Base-by-base conservation (phyloP, 2,113 vertebrate genomes). In the Eurypyga helias region DNA sequence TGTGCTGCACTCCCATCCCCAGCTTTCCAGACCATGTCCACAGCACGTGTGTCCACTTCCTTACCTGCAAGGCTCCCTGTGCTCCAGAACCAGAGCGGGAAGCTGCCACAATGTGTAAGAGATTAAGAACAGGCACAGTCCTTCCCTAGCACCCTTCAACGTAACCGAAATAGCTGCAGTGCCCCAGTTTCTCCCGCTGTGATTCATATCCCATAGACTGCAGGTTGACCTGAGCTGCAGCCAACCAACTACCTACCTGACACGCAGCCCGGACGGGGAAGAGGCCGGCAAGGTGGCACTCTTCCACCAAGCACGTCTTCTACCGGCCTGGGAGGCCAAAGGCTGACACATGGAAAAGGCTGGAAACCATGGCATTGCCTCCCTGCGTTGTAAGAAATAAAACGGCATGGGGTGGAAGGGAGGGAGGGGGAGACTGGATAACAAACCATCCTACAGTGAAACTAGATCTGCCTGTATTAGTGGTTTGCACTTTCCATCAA, bases 141-240 rank as follows among this genome's bases (percentile, higher is more conserved):
- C 73, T 93, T 89, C 69, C 61, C 81, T n/a, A 72, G 89, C 87
- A 97, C 82, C 91, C 93, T 87, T 79, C 89, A 82, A 52, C 83
- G 71, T 19, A 54, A 55, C 89, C 1, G 8, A 64, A 96, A 96
- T 93, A 96, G 95, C 96, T 96, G 94, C 96, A 97, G 89, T 96
- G 95, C 81, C 94, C 95, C 94, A 96, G 93, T 96, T 97, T 96
- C 95, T 31, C 65, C 94, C 52, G 80, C 83, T 91, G 9, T 93
- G 91, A 96, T 94, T 89, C 95, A 91, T 18, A 84, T 43, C 87
- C 91, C 89, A 51, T 33, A 60, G 85, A 17, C 48, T 76, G 92
- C 82, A 76, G 80, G 73, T 14, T 83, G 76, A 61, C 91, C 76
- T 2, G 7, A 34, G 65, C 88, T 57, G 88, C 89, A 88, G 93